phyloP scores from a whole-genome alignment of 2,888 invertebrate species.

The Chaitophorus viminalis region DNA sequence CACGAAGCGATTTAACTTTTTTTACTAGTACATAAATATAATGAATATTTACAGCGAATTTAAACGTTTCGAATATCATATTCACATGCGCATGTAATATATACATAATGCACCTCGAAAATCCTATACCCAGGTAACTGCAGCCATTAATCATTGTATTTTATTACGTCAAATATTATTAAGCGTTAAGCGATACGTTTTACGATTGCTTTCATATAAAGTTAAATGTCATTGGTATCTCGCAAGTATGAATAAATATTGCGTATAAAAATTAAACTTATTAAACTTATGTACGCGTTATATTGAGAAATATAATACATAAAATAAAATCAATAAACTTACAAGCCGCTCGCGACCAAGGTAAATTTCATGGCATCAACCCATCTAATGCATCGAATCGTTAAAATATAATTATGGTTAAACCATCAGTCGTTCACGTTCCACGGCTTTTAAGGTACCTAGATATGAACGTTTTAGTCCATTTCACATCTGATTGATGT shows the following conservation, averaged over 20 bases:
- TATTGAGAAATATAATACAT: background rate
- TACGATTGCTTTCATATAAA: constrained; percentile 26
- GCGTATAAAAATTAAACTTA: background rate
- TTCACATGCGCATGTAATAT: background rate
- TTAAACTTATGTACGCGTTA: too few relatives aligned
- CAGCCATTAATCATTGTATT: constrained; percentile 20
- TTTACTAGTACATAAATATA: too few relatives aligned
- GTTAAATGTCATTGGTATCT: constrained; percentile 31
- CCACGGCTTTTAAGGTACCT: background rate
- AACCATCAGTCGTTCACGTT: background rate
- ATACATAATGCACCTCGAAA: background rate
- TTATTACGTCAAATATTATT: background rate
- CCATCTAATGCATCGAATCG: constrained; percentile 18
- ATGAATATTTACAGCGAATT: background rate
- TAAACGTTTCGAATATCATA: constrained; percentile 1
- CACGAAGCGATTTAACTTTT: background rate
- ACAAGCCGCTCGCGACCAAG: background rate
- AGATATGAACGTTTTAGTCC: background rate
- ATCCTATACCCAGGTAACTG: background rate
- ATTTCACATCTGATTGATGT: background rate
- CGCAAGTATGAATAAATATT: constrained; percentile 10
- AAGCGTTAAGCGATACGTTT: constrained; percentile 20
- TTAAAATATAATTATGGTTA: constrained; percentile 30
- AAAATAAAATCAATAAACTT: background rate
- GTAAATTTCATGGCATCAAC: background rate